These are phyloP conservation scores for Arrhamphus sclerolepis DNA, from an alignment of 2,797 vertebrate genomes.

Conservation along the genomic window DNA sequence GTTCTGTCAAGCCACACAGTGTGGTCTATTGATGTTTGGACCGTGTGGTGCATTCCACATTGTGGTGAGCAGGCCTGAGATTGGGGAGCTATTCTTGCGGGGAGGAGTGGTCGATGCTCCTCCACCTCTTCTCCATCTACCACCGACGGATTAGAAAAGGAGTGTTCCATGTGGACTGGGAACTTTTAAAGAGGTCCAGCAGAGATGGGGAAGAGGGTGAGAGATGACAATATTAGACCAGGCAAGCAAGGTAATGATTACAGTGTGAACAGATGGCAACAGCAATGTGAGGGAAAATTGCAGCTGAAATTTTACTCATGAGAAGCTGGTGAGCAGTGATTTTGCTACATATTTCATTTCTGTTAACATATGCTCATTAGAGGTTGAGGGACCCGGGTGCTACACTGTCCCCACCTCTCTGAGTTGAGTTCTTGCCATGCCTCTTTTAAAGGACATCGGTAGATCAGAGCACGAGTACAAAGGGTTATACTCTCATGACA, in stretches of 20 bases:
- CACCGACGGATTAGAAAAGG: slow-evolving; percentile 62
- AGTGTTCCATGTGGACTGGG: slow-evolving; percentile 64
- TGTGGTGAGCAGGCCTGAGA: slow-evolving; percentile 60
- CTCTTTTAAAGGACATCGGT: too few species aligned
- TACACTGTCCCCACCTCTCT: too few species aligned
- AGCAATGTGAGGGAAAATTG: neutral
- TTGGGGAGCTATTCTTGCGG: slow-evolving; percentile 42
- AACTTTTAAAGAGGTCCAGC: slow-evolving; percentile 27
- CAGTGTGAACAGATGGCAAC: slow-evolving; percentile 1
- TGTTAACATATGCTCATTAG: neutral
- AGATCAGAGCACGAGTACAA: too few species aligned
- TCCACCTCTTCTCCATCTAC: slow-evolving; percentile 66
- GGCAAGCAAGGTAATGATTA: neutral
- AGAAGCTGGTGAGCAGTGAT: slow-evolving; percentile 5
- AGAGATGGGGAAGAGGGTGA: neutral
- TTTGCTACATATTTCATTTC: neutral
- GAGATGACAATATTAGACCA: slow-evolving; percentile 13
- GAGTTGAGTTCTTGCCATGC: too few species aligned
- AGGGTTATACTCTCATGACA: too few species aligned
- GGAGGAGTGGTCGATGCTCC: slow-evolving; percentile 71
- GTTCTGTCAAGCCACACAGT: slow-evolving; percentile 70
- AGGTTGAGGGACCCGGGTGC: too few species aligned
- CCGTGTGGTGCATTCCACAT: slow-evolving; percentile 66
- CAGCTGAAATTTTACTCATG: neutral
- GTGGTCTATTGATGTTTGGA: slow-evolving; percentile 38